These are phyloP conservation scores for Fukomys damarensis DNA, from an alignment of 2,113 vertebrate species.

Conservation along the genomic window DNA sequence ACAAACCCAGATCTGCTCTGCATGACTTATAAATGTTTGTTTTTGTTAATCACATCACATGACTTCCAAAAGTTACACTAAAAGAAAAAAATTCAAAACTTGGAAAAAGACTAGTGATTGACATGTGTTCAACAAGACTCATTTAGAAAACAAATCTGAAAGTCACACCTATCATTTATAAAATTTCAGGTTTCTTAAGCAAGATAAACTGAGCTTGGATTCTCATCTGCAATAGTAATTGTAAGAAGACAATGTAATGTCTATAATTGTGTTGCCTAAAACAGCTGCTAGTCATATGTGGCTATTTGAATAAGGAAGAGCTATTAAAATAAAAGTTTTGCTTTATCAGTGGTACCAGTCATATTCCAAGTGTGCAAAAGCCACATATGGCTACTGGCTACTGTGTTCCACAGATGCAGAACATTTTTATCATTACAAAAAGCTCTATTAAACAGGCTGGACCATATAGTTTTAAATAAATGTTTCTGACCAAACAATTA, in stretches of 20 bases:
- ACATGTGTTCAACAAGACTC: background rate
- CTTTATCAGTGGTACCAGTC: background rate
- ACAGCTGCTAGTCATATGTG: background rate
- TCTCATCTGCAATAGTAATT: background rate
- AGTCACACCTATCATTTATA: background rate
- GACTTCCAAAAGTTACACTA: background rate
- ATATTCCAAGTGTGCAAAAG: background rate
- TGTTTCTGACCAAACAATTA: conserved; percentile 11
- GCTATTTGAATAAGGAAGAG: background rate
- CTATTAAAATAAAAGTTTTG: background rate
- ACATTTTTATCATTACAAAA: background rate
- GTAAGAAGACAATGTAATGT: background rate
- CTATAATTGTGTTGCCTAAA: background rate
- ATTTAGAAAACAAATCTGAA: background rate
- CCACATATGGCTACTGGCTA: background rate
- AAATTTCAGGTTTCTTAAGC: background rate
- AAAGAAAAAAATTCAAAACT: conserved; percentile 39
- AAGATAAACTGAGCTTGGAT: background rate
- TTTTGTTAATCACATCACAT: background rate
- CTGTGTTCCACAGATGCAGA: background rate
- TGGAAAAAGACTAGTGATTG: background rate
- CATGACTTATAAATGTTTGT: background rate
- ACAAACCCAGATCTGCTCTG: background rate
- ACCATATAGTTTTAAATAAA: background rate
- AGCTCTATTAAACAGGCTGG: background rate